Evolutionary conservation across 2,113 vertebrate species (phyloP).

Genomic region (Mirounga angustirostris): DNA sequence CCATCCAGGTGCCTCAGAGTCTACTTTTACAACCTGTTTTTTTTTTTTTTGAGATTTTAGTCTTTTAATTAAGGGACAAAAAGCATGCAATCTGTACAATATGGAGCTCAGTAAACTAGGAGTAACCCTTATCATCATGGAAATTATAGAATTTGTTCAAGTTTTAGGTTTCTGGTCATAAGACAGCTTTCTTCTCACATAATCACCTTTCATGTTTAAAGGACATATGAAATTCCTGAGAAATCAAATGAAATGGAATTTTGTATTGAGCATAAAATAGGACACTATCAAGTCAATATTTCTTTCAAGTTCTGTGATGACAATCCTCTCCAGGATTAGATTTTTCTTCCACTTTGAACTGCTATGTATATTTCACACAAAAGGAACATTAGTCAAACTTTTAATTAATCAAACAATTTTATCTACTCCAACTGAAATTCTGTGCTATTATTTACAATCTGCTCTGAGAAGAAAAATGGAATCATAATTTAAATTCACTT

Average conservation of each 20-base stretch:
- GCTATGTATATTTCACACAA: slow-evolving; percentile 58
- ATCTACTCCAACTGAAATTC: not conserved
- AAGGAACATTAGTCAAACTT: slow-evolving; percentile 38
- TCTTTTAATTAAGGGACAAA: slow-evolving; percentile 25
- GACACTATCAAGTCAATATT: slow-evolving; percentile 49
- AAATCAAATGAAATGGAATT: slow-evolving; percentile 57
- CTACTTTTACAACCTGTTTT: not conserved
- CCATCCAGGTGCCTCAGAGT: not conserved
- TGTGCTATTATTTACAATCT: slow-evolving; percentile 26
- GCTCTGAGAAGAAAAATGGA: not conserved
- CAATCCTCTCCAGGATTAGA: slow-evolving; percentile 33
- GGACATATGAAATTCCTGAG: slow-evolving; percentile 3
- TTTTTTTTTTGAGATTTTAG: not conserved
- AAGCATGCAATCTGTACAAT: not conserved
- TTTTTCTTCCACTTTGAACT: slow-evolving; percentile 52
- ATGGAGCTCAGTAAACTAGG: not conserved
- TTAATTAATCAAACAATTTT: not conserved
- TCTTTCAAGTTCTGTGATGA: slow-evolving; percentile 40
- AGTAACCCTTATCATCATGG: not conserved
- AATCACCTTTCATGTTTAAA: slow-evolving; percentile 38
- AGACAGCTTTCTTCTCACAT: slow-evolving; percentile 35
- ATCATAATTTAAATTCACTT: not conserved
- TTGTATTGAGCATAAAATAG: slow-evolving; percentile 47
- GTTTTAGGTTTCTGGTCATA: not conserved
- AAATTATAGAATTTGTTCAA: slow-evolving; percentile 43